phyloP scores from a whole-genome alignment of 1,140 invertebrate genomes.

The Oncopodura yosiiana region DNA sequence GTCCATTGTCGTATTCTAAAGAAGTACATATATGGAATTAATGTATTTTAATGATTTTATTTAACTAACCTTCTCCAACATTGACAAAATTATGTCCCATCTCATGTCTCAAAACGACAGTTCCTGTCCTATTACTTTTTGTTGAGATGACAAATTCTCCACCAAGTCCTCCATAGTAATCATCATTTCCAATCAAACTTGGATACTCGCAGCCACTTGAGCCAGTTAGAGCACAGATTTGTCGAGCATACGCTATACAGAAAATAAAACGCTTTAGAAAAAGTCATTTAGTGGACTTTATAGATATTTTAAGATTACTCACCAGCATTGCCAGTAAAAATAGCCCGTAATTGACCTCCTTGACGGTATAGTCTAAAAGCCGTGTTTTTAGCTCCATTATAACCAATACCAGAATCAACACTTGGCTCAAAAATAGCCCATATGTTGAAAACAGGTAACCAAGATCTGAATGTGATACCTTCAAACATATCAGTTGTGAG shows the following conservation, averaged over 20 bases:
- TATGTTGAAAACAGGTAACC: conserved; percentile 28
- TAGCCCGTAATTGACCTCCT: conserved; percentile 17
- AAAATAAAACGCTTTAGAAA: too few relatives aligned
- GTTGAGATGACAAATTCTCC: conserved; percentile 34
- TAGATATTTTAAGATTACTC: too few relatives aligned
- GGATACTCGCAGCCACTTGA: conserved; percentile 26
- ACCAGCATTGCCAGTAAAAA: conserved; percentile 22
- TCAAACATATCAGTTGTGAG: conserved; percentile 29
- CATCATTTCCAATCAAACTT: conserved; percentile 21
- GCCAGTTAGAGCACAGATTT: conserved; percentile 17
- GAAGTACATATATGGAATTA: neutral
- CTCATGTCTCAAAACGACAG: conserved; percentile 26
- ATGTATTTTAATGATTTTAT: neutral
- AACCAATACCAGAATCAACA: conserved; percentile 31
- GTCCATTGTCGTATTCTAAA: conserved; percentile 11
- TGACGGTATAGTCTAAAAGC: conserved; percentile 23
- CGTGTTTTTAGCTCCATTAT: conserved; percentile 28
- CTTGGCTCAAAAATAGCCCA: conserved; percentile 31
- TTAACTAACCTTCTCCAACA: conserved; percentile 23
- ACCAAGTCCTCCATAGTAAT: conserved; percentile 29
- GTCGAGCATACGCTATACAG: conserved; percentile 19
- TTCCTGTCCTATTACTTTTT: conserved; percentile 22
- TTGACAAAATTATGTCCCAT: conserved; percentile 28
- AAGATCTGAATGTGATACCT: conserved; percentile 24
- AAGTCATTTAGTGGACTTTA: too few relatives aligned